These are phyloP conservation scores for Polydesmus complanatus DNA, from an alignment of 2,888 invertebrate species.

Conservation along the genomic window DNA sequence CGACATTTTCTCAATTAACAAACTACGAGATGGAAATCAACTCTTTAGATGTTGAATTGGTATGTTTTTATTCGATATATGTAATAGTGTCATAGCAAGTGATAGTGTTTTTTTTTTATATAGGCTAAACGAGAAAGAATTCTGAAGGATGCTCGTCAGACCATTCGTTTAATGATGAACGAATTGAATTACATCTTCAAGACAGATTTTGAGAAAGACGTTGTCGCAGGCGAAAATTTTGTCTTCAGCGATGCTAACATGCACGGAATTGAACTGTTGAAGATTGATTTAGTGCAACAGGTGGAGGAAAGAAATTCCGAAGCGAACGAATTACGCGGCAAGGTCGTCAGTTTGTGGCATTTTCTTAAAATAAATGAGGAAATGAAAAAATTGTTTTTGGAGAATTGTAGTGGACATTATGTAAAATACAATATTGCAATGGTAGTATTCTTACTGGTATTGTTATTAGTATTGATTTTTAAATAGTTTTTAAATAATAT, in stretches of 20 bases:
- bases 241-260: not conserved
- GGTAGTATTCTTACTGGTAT: not conserved
- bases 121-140: not conserved
- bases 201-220: not conserved
- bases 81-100: no score
- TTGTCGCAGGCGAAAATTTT: not conserved
- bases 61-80: no score
- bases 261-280: not conserved
- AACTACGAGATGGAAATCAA: not conserved
- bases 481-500: no score
- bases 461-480: no score
- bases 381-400: not conserved
- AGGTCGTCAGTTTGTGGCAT: not conserved
- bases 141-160: not conserved
- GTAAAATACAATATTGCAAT: not conserved
- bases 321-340: not conserved
- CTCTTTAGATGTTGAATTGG: not conserved
- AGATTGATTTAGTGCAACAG: no score
- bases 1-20: not conserved
- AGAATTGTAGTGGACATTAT: not conserved
- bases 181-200: not conserved
- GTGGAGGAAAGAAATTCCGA: not conserved
- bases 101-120: not conserved
- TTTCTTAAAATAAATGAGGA: not conserved
- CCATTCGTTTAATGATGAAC: not conserved